These are phyloP conservation scores for Drosophila longiperda DNA, from an alignment of 2,888 invertebrate species.

Conservation along the genomic window DNA sequence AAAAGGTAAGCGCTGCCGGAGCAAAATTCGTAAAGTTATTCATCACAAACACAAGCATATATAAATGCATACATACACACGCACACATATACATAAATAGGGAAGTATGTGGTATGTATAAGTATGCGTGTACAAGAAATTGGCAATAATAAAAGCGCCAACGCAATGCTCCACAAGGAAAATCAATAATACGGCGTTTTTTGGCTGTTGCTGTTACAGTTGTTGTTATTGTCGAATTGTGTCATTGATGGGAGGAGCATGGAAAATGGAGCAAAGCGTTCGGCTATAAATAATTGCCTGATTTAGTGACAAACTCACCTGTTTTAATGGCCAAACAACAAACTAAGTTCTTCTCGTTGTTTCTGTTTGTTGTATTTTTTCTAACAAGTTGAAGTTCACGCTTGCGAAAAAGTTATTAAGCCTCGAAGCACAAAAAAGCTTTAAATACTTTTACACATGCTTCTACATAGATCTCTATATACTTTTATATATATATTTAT, in stretches of 20 bases:
- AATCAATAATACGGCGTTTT: slow-evolving; percentile 67
- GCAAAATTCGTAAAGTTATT: slow-evolving; percentile 40
- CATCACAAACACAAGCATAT: slow-evolving; percentile 18
- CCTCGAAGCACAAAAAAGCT: slow-evolving; percentile 19
- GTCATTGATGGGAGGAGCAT: slow-evolving; percentile 40
- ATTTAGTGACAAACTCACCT: slow-evolving; percentile 61
- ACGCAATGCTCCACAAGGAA: slow-evolving; percentile 53
- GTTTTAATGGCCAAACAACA: slow-evolving; percentile 35
- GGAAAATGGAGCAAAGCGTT: slow-evolving; percentile 54
- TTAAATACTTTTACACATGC: slow-evolving; percentile 14
- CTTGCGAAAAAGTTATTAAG: slow-evolving; percentile 13
- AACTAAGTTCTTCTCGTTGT: not conserved
- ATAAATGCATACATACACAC: not conserved
- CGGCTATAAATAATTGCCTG: slow-evolving; percentile 36
- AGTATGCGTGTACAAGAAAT: slow-evolving; percentile 29
- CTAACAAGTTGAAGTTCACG: slow-evolving; percentile 44
- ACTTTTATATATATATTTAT: not conserved
- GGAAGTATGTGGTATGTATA: slow-evolving; percentile 7
- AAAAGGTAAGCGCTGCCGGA: slow-evolving; percentile 52
- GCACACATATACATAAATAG: slow-evolving; percentile 5
- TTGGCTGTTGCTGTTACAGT: slow-evolving; percentile 36
- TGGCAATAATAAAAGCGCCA: slow-evolving; percentile 62
- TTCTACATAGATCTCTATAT: slow-evolving; percentile 3
- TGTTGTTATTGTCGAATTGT: slow-evolving; percentile 40
- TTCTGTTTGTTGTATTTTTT: not conserved